phyloP scores from a whole-genome alignment of 2,888 invertebrate species.

The Cerastis rubricosa region DNA sequence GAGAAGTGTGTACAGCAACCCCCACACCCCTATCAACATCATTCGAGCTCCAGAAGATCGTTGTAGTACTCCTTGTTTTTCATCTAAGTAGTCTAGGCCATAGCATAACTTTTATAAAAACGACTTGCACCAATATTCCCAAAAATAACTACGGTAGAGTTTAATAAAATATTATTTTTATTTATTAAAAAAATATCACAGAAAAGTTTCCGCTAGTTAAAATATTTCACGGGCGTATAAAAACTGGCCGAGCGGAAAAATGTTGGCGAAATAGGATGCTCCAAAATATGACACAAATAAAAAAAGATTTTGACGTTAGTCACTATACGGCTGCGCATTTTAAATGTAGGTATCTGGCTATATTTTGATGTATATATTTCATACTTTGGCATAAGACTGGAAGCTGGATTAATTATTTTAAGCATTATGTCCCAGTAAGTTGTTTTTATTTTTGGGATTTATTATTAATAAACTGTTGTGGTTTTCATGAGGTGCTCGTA shows the following conservation, averaged over 20 bases:
- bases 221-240: slow-evolving; percentile 49
- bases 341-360: slow-evolving; percentile 8
- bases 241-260: slow-evolving; percentile 33
- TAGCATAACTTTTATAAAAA: neutral
- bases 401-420: too few relatives aligned
- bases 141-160: neutral
- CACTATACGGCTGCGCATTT: slow-evolving; percentile 22
- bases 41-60: neutral
- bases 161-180: slow-evolving; percentile 16
- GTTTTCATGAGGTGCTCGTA: too few relatives aligned
- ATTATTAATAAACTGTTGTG: too few relatives aligned
- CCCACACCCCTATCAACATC: too few relatives aligned
- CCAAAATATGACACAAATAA: slow-evolving; percentile 49
- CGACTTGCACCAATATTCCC: neutral
- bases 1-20: neutral
- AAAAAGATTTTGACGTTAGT: slow-evolving; percentile 45
- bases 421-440: too few relatives aligned
- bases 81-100: neutral
- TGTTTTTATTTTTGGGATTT: too few relatives aligned
- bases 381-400: neutral
- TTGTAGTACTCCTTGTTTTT: neutral
- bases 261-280: slow-evolving; percentile 37
- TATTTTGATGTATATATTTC: slow-evolving; percentile 5
- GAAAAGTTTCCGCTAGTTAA: slow-evolving; percentile 27
- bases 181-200: slow-evolving; percentile 16